phyloP scores from a whole-genome alignment of 2,888 invertebrate genomes.

The Aporophyla nigra region DNA sequence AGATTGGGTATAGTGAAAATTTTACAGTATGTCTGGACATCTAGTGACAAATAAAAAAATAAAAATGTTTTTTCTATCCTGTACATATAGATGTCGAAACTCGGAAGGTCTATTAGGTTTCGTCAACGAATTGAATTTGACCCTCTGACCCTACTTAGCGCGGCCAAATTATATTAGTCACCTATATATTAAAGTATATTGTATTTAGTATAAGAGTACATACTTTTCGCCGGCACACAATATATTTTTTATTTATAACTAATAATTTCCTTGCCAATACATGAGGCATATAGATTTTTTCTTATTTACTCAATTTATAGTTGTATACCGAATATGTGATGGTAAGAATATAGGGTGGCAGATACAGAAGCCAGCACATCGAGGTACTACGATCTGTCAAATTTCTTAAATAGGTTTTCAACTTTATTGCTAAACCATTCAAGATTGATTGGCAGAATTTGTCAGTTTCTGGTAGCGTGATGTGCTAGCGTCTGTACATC shows the following conservation, averaged over 20 bases:
- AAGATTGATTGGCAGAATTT: no score
- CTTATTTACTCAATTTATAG: slow-evolving; percentile 69
- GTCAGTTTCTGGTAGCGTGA: no score
- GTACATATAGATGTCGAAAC: no score
- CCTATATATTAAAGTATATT: slow-evolving; percentile 81
- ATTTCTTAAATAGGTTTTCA: no score
- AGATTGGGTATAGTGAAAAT: no score
- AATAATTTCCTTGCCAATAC: slow-evolving; percentile 78
- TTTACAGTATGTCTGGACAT: no score
- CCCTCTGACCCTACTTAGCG: slow-evolving; percentile 70
- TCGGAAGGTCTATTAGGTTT: not conserved
- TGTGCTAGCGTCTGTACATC: no score
- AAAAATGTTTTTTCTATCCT: no score
- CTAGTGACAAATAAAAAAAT: no score
- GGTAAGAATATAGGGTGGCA: not conserved
- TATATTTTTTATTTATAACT: slow-evolving; percentile 74
- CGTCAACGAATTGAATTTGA: not conserved
- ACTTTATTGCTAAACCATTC: no score
- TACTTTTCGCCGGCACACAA: slow-evolving; percentile 82
- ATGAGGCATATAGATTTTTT: slow-evolving; percentile 77
- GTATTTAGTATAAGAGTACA: slow-evolving; percentile 82
- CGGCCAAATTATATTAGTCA: slow-evolving; percentile 81
- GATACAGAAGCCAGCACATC: no score
- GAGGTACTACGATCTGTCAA: no score
- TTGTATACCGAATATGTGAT: slow-evolving; percentile 25